Conservation (phyloP, 1,140 invertebrate species). For the Mesaphorura yosii region DNA sequence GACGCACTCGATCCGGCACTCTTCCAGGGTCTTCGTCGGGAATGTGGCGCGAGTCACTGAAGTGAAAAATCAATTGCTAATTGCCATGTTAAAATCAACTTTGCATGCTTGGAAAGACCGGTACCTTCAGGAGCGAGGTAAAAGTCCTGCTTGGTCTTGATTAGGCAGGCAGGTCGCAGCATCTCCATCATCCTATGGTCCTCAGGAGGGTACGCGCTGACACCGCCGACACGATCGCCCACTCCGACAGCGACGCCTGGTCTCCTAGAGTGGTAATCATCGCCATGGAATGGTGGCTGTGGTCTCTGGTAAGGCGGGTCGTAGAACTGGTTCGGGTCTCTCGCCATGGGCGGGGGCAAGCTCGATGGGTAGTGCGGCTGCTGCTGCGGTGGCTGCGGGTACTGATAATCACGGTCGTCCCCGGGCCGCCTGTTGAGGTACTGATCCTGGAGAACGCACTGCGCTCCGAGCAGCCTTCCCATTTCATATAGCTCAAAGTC, state of each 20-base stretch:
- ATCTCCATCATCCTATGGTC: constrained; percentile 3
- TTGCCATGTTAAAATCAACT: too few relatives aligned
- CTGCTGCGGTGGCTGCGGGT: constrained; percentile 1
- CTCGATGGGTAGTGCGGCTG: not conserved
- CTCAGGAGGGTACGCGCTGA: not conserved
- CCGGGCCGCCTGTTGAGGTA: constrained; percentile 19
- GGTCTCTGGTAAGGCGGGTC: not conserved
- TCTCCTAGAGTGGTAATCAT: not conserved
- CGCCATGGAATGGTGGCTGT: not conserved
- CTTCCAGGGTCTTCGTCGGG: constrained; percentile 28
- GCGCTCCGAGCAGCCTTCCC: constrained; percentile 24
- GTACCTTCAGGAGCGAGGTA: constrained; percentile 17
- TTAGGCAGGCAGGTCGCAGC: constrained; percentile 27
- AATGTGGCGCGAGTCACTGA: constrained; percentile 23
- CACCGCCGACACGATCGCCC: too few relatives aligned
- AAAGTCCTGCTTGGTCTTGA: constrained; percentile 16
- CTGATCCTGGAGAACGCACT: constrained; percentile 28
- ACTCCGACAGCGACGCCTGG: not conserved
- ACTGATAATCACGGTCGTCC: not conserved
- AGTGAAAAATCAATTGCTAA: too few relatives aligned
- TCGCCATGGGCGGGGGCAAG: not conserved
- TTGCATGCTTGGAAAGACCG: too few relatives aligned
- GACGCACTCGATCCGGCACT: constrained; percentile 28
- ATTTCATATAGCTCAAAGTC: constrained; percentile 30
- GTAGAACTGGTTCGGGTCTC: too few relatives aligned